A percentile compares a stretch with the other conserved stretches of the same genome.
These are phyloP conservation scores for Balanococcus diminutus DNA, from an alignment of 2,888 invertebrate species.

Conservation along the genomic window DNA sequence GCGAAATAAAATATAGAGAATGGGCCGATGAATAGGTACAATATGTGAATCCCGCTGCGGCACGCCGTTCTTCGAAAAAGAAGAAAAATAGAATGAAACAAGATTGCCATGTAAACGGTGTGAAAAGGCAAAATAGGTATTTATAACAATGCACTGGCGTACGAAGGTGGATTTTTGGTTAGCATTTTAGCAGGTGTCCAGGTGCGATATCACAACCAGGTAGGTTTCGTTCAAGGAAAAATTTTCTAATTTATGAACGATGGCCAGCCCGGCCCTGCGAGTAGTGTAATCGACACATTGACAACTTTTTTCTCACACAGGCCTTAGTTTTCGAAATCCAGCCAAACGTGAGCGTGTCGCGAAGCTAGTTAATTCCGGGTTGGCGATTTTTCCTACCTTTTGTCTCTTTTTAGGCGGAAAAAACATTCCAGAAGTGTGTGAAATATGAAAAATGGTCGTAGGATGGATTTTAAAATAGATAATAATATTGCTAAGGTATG, in stretches of 20 bases:
- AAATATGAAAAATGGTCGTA: too few relatives aligned
- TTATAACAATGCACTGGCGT: slow-evolving; percentile 32
- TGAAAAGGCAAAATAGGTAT: slow-evolving; percentile 46
- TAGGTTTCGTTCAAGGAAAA: slow-evolving; percentile 38
- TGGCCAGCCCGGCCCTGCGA: neutral
- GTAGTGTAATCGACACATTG: neutral
- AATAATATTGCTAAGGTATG: too few relatives aligned
- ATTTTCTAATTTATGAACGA: slow-evolving; percentile 46
- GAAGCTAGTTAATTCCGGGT: neutral
- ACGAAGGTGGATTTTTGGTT: slow-evolving; percentile 38
- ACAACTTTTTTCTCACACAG: neutral
- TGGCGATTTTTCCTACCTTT: neutral
- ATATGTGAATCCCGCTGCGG: slow-evolving; percentile 41
- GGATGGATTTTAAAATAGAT: too few relatives aligned
- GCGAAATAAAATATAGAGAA: slow-evolving; percentile 37
- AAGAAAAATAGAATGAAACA: slow-evolving; percentile 19
- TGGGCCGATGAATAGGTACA: slow-evolving; percentile 25
- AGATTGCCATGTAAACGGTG: slow-evolving; percentile 46
- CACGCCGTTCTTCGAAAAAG: slow-evolving; percentile 22
- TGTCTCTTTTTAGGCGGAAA: neutral
- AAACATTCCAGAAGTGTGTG: too few relatives aligned
- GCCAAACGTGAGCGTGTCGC: neutral
- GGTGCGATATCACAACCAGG: slow-evolving; percentile 30
- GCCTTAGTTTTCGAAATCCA: too few relatives aligned
- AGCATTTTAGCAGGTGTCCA: slow-evolving; percentile 45